Evolutionary conservation across 2,113 vertebrate genomes (phyloP).

Genomic region (Crocuta crocuta): DNA sequence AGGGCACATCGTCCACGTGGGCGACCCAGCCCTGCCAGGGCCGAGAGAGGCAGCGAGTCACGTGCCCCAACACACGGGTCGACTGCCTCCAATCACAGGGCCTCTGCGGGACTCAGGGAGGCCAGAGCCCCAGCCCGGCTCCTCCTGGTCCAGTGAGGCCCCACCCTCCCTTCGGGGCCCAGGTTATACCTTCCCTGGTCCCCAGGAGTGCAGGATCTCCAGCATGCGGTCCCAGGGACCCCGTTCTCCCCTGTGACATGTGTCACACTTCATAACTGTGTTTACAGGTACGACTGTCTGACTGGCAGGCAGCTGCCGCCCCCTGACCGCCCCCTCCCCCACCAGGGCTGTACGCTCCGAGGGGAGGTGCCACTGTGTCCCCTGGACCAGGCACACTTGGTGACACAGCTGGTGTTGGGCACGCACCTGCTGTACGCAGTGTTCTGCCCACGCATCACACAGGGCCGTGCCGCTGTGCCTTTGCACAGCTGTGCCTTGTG

Average conservation of each 20-base stretch:
- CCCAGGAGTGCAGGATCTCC: not conserved
- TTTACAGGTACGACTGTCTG: fast-evolving
- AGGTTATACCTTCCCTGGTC: not conserved
- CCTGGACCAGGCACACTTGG: not conserved
- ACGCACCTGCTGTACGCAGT: fast-evolving
- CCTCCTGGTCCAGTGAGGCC: not conserved
- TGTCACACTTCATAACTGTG: too few relatives aligned
- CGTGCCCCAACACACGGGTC: not conserved
- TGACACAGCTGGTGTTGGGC: fast-evolving
- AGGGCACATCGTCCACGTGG: not conserved
- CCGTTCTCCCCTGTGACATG: not conserved
- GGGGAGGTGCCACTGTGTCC: not conserved
- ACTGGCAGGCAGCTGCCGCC: not conserved
- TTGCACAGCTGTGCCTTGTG: not conserved
- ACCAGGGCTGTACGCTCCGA: not conserved
- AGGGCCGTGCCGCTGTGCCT: not conserved
- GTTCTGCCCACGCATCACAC: not conserved
- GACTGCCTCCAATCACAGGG: not conserved
- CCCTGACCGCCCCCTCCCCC: fast-evolving
- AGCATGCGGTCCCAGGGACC: fast-evolving
- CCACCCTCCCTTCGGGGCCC: not conserved
- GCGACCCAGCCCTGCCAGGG: not conserved
- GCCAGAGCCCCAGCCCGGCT: not conserved
- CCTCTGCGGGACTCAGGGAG: not conserved
- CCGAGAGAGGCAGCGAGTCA: not conserved